Conservation (phyloP, 1,140 invertebrate genomes). For the Drosophila athabasca region DNA sequence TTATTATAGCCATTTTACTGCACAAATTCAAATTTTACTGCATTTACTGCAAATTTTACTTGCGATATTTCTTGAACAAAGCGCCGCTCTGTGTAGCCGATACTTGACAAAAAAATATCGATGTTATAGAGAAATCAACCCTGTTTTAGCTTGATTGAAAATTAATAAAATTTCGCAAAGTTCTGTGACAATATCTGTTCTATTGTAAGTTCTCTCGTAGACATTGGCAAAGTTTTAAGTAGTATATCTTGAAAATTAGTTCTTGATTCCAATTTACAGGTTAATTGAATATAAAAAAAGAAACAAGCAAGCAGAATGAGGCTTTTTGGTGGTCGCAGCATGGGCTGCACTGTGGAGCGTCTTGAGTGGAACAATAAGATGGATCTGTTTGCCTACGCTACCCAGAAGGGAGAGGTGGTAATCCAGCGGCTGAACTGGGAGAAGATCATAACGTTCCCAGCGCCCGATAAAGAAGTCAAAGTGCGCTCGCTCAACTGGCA, state of each 20-base stretch:
- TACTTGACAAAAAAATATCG: too few relatives aligned
- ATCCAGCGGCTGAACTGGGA: conserved; percentile 96
- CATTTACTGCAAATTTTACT: too few relatives aligned
- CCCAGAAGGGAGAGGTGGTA: conserved; percentile 94
- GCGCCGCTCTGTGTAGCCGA: too few relatives aligned
- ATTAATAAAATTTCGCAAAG: too few relatives aligned
- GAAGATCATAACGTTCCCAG: conserved; percentile 92
- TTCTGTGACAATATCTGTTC: too few relatives aligned
- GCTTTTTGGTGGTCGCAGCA: conserved; percentile 94
- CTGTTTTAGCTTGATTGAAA: too few relatives aligned
- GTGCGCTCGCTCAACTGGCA: conserved; percentile 93
- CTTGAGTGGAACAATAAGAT: conserved; percentile 97
- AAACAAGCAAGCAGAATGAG: conserved; percentile 86
- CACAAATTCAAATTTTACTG: too few relatives aligned
- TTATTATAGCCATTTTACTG: too few relatives aligned
- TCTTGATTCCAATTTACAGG: background rate
- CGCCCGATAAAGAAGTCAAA: conserved; percentile 88
- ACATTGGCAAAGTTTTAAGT: conserved; percentile 31
- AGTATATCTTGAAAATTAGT: background rate
- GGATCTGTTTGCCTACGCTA: conserved; percentile 95
- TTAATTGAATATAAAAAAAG: background rate
- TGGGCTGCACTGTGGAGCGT: conserved; percentile 91
- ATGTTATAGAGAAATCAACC: too few relatives aligned
- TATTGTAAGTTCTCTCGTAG: background rate
- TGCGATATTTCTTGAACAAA: too few relatives aligned